Percentiles rank a stretch among this genome's conserved stretches.
Conservation (phyloP, 2,113 vertebrate species). For the Spizaetus ornatus region DNA sequence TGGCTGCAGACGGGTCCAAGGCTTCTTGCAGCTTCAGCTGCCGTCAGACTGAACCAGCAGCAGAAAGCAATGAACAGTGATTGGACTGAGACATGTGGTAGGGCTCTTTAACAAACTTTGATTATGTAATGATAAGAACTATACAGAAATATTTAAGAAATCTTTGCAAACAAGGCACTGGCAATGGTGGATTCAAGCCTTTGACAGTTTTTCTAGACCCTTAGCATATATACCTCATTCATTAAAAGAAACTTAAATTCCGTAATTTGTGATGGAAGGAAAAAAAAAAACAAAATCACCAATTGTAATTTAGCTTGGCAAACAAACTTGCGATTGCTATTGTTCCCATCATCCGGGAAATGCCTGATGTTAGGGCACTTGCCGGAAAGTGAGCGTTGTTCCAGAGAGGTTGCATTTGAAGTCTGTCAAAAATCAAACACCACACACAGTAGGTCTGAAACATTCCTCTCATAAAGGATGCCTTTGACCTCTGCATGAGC, state of each 20-base stretch:
- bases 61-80: neutral
- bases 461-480: neutral
- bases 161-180: neutral
- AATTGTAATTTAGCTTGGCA: neutral
- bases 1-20: neutral
- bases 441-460: fast-evolving
- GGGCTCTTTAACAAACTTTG: neutral
- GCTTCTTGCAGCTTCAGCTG: neutral
- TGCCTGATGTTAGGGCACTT: neutral
- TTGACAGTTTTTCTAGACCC: neutral
- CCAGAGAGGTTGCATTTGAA: neutral
- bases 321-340: neutral
- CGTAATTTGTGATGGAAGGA: neutral
- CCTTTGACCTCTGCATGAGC: slow-evolving; percentile 5
- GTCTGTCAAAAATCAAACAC: neutral
- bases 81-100: fast-evolving
- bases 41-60: neutral
- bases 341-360: neutral
- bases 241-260: neutral
- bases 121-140: neutral
- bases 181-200: neutral
- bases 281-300: neutral
- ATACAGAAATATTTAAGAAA: neutral
- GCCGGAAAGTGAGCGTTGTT: neutral
- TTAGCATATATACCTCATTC: neutral